Base-by-base conservation (phyloP, 2,113 vertebrate genomes). In the Macrotus californicus region DNA sequence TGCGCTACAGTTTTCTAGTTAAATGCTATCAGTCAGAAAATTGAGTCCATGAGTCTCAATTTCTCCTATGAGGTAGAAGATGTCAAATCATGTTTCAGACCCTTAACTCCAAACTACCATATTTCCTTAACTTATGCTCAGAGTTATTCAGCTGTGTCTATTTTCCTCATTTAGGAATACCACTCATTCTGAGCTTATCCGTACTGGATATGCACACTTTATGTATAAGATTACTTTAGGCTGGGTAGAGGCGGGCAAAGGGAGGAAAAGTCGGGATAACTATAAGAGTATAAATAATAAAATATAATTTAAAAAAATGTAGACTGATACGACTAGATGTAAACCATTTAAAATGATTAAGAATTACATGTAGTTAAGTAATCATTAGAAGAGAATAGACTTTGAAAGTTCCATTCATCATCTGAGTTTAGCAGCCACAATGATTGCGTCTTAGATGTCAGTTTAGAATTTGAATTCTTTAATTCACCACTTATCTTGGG, bases 161-260 rank as follows among this genome's bases (percentile, higher is more conserved):
- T 81, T 94, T 96, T 96, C 89, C 84, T 93, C 70, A 48, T 11
- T 84, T 89, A 56, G 64, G 41, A 81, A 87, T 82, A 50, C 36
- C 70, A 87, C 3, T 87, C 64, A 87, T 83, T 93, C 24, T 94
- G 41, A 86, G 26, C 85, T 92, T 87, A 70, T 95, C 61, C n/a
- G 46, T 83, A 14, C 46, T 69, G 21, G 41, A 18, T 70, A 54
- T 83, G 2, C 59, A 59, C 13, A 11, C 29, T 91, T 6, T 9
- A 39, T 80, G 26, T 34, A 54, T 29, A 88, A 64, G 43, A 91
- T 86, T 93, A 82, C 64, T 83, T 93, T 83, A 94, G 59, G 26
- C 26, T 29, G 2, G 26, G 26, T 13, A 61, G 26, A 61, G 59
- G 26, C 59, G 12, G 59, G 59, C 59, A 61, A 61, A 61, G 59